Evolutionary conservation across 2,113 vertebrate species (phyloP).

Genomic region (Malurus elegans): DNA sequence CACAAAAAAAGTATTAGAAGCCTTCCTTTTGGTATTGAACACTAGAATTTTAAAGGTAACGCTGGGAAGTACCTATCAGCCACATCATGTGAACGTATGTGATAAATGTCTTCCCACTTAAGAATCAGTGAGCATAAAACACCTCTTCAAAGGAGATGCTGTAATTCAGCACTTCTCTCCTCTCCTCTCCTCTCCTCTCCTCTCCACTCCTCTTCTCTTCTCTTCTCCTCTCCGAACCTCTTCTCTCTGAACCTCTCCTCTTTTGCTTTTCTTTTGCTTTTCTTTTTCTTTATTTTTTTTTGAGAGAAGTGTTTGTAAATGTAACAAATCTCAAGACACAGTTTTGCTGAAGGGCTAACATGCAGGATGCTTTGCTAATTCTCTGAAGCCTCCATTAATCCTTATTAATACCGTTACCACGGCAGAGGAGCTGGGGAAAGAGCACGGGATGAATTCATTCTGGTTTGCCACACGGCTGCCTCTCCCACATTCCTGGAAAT

Average conservation of each 20-base stretch:
- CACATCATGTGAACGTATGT: neutral
- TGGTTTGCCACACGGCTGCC: neutral
- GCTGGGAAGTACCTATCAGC: neutral
- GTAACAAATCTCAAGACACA: neutral
- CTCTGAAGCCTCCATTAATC: conserved; percentile 36
- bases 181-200: neutral
- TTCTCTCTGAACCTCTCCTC: too few relatives aligned
- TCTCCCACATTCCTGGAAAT: neutral
- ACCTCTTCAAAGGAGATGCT: neutral
- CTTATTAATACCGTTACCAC: conserved; percentile 35
- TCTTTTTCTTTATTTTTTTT: neutral
- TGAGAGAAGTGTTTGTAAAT: neutral
- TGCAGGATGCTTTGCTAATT: neutral
- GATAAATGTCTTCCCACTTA: neutral
- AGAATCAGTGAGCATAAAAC: neutral
- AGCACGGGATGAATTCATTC: neutral
- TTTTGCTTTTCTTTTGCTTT: too few relatives aligned
- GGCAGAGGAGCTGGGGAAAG: neutral
- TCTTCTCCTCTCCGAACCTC: too few relatives aligned
- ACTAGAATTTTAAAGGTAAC: neutral
- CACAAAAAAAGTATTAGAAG: neutral
- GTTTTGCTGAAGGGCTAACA: conserved; percentile 22
- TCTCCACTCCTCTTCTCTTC: neutral
- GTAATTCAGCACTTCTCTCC: neutral
- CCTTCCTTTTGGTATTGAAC: neutral